Conservation (phyloP, 2,113 vertebrate genomes). For the Pleuronectes platessa region DNA sequence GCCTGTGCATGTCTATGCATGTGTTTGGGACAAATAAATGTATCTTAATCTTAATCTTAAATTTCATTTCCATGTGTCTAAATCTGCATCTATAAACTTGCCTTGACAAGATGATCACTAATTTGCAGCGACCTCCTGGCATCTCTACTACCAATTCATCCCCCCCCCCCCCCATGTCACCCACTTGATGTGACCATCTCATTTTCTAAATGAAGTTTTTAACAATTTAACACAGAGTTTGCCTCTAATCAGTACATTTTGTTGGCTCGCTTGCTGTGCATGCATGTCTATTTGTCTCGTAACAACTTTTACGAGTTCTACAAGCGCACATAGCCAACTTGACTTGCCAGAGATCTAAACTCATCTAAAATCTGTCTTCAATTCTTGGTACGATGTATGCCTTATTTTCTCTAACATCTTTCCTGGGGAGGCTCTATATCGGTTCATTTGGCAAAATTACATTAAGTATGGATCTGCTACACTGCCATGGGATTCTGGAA, state of each 20-base stretch:
- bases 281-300: not conserved
- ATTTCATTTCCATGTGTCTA: not conserved
- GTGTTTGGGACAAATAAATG: too few species aligned
- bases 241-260: not conserved
- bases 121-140: constrained; percentile 50
- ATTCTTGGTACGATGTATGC: not conserved
- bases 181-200: not conserved
- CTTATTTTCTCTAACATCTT: not conserved
- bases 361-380: not conserved
- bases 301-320: not conserved
- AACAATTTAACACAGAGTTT: not conserved
- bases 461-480: not conserved
- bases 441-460: not conserved
- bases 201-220: too few species aligned
- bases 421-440: not conserved
- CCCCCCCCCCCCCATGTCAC: too few species aligned
- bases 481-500: not conserved
- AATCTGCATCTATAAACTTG: constrained; percentile 15
- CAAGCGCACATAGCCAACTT: not conserved
- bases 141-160: too few species aligned
- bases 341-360: not conserved
- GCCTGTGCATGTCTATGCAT: too few species aligned
- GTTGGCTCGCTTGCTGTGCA: not conserved
- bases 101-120: constrained; percentile 9
- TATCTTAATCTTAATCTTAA: too few species aligned